A percentile compares a stretch with the other conserved stretches of the same genome.
phyloP scores from a whole-genome alignment of 2,888 invertebrate species.

The Idaea dimidiata region DNA sequence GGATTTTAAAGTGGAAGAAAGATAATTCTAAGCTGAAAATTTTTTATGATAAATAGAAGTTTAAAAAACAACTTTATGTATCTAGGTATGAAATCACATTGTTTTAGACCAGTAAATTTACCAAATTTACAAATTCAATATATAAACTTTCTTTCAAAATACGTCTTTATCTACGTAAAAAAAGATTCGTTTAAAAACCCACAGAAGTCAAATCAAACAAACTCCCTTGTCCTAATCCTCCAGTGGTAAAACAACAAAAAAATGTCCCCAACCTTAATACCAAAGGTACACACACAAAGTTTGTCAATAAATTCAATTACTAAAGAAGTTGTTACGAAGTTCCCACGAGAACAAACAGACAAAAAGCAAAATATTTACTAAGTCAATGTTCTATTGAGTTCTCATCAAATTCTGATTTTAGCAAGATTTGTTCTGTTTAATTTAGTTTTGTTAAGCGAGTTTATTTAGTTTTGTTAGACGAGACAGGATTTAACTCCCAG shows the following conservation, averaged over 20 bases:
- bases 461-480: background rate
- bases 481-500: no score
- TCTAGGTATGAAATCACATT: no score
- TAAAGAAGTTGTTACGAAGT: constrained; percentile 30
- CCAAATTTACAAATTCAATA: no score
- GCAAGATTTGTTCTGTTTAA: constrained; percentile 18
- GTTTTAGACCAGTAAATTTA: no score
- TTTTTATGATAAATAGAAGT: no score
- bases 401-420: constrained; percentile 28
- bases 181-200: background rate
- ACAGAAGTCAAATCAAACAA: background rate
- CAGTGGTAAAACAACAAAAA: constrained; percentile 6
- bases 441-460: background rate
- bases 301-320: constrained; percentile 34
- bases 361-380: constrained; percentile 39
- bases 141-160: background rate
- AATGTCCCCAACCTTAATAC: constrained; percentile 19
- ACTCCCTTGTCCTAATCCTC: background rate
- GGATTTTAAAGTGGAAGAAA: no score
- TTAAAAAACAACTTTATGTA: no score
- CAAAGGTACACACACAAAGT: constrained; percentile 29
- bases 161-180: background rate
- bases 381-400: constrained; percentile 33
- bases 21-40: no score
- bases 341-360: constrained; percentile 38